A percentile compares a stretch with the other conserved stretches of the same genome.
These are phyloP conservation scores for Ganaspis brasiliensis DNA, from an alignment of 2,888 invertebrate species.

Conservation along the genomic window DNA sequence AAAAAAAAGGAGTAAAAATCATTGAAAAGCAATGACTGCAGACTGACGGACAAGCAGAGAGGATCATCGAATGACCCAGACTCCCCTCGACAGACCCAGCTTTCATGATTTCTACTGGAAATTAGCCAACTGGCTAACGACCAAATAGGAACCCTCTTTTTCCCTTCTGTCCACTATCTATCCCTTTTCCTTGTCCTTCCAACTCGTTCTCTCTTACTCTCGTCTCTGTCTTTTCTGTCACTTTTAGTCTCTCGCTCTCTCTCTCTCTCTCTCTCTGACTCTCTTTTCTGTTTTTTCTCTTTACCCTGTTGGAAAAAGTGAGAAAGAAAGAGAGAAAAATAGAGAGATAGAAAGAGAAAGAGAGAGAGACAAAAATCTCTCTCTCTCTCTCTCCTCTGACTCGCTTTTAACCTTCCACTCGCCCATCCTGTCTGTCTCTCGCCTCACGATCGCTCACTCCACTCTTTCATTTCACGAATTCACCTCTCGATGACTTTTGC, in stretches of 20 bases:
- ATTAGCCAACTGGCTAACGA: conserved; percentile 81
- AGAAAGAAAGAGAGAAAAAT: too few relatives aligned
- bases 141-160: conserved; percentile 75
- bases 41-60: conserved; percentile 70
- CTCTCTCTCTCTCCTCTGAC: conserved; percentile 26
- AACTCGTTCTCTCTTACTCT: conserved; percentile 56
- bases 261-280: conserved; percentile 56
- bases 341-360: too few relatives aligned
- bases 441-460: conserved; percentile 31
- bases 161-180: conserved; percentile 55
- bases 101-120: conserved; percentile 80
- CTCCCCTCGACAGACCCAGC: conserved; percentile 64
- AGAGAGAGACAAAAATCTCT: too few relatives aligned
- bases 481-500: conserved; percentile 43
- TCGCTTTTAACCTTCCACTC: conserved; percentile 42
- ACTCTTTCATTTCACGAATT: conserved; percentile 41
- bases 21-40: conserved; percentile 79
- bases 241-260: conserved; percentile 59
- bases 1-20: conserved; percentile 78
- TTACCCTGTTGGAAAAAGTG: too few relatives aligned
- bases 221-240: conserved; percentile 48
- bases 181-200: conserved; percentile 49
- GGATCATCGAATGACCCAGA: conserved; percentile 79
- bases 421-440: conserved; percentile 37
- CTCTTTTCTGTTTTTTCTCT: conserved; percentile 54